Percentiles rank a stretch among this genome's conserved stretches.
phyloP scores from a whole-genome alignment of 1,140 invertebrate species.

The Drosophila takahashii region DNA sequence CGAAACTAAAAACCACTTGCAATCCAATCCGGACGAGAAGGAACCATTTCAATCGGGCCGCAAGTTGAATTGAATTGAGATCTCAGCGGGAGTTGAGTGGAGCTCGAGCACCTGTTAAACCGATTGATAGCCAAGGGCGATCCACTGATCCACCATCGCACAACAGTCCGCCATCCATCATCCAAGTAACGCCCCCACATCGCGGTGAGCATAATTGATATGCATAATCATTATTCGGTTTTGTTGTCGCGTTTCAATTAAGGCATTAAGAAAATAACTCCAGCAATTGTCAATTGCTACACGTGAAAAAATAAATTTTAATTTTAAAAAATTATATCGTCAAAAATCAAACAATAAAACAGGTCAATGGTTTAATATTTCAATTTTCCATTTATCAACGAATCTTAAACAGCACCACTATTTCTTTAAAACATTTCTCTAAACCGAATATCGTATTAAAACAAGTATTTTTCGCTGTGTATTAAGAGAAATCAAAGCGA shows the following conservation, averaged over 20 bases:
- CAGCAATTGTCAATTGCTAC: conserved; percentile 39
- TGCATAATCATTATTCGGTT: conserved; percentile 49
- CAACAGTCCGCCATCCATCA: conserved; percentile 12
- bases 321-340: too few relatives aligned
- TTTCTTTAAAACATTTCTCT: too few relatives aligned
- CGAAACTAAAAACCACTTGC: conserved; percentile 15
- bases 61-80: conserved; percentile 32
- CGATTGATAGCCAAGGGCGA: conserved; percentile 50
- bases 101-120: conserved; percentile 47
- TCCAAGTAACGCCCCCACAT: conserved; percentile 31
- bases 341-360: too few relatives aligned
- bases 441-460: too few relatives aligned
- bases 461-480: background rate
- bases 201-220: conserved; percentile 49
- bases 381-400: too few relatives aligned
- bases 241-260: conserved; percentile 53
- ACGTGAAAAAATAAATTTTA: conserved; percentile 5
- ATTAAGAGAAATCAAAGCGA: conserved; percentile 18
- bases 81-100: conserved; percentile 46
- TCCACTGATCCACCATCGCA: conserved; percentile 23
- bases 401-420: too few relatives aligned
- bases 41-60: conserved; percentile 38
- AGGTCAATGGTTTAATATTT: too few relatives aligned
- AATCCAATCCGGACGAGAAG: conserved; percentile 26
- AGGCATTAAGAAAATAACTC: conserved; percentile 41